Evolutionary conservation across 2,888 invertebrate genomes (phyloP), one percentile per base, ranked within the genome.

Genomic region (Lasioglossum vierecki): DNA sequence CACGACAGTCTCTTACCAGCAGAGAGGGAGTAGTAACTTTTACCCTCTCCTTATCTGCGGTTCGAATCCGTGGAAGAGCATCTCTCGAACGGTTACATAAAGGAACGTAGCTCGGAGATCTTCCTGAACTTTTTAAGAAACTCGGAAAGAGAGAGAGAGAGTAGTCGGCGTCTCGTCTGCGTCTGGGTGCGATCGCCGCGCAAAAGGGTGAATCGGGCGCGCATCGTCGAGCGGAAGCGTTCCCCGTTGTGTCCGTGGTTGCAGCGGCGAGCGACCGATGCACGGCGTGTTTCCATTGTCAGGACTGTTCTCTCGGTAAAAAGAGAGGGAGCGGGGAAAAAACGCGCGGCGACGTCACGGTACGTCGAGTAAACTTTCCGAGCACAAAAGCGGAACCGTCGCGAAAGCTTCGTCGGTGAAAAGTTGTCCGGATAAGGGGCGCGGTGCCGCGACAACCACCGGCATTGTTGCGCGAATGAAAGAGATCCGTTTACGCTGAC

Each of bases 391-490:
- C 26, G 26, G 26, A 60, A 26, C 60, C 60, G 26, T 60, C n/a
- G 60, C 53, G 53, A 15, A 5, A 26, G 60, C 60, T 60, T 15
- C 26, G 26, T 5, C 26, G 60, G 68, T 79, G 83, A 74, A 88
- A 89, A 88, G 88, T 88, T 89, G 78, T 11, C n/a, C 81, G 75
- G 86, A 89, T 89, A 89, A 79, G 60, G 83, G 83, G 30, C 75
- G 73, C 63, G 73, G 76, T 76, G 74, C 66, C 80, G 78, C 79
- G 80, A 68, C 71, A 68, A 74, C 76, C 60, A 80, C 73, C 75
- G 72, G 90, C 88, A 89, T 89, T 89, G 89, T 88, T 87, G 87
- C 88, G 86, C 88, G 89, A 90, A 91, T 88, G 91, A 91, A 91
- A 90, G 85, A 81, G 82, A 83, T 80, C 75, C 85, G 88, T 91